Conservation (phyloP, 2,113 vertebrate genomes). For the Austrofundulus limnaeus region DNA sequence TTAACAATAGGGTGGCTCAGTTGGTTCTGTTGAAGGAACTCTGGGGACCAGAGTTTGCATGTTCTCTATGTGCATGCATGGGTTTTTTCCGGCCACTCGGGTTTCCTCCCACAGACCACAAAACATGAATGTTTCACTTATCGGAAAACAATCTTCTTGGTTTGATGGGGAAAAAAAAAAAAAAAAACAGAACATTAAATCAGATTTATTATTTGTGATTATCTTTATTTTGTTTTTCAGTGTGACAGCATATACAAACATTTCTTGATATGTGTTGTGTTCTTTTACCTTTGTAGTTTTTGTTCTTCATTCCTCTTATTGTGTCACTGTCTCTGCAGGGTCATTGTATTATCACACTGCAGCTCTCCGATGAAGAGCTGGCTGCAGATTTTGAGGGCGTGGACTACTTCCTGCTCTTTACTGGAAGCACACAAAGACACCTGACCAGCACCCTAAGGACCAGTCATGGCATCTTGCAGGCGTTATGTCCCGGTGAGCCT, state of each 20-base stretch:
- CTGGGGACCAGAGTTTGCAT: no score
- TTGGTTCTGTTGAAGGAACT: no score
- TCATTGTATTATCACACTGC: conserved; percentile 87
- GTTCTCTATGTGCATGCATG: no score
- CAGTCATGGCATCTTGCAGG: conserved; percentile 86
- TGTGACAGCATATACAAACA: neutral
- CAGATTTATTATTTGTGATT: no score
- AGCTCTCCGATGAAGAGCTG: conserved; percentile 85
- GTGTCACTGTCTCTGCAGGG: conserved; percentile 78
- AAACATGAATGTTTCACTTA: no score
- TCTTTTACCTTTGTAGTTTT: neutral
- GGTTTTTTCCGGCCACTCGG: no score
- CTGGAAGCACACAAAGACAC: conserved; percentile 89
- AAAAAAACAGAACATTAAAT: no score
- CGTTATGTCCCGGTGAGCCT: conserved; percentile 88
- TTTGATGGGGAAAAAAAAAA: no score
- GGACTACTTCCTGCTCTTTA: conserved; percentile 91
- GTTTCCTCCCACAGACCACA: no score
- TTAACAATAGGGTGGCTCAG: no score
- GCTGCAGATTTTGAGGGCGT: conserved; percentile 82
- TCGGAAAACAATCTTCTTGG: no score
- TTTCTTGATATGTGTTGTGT: neutral
- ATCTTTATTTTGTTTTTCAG: neutral
- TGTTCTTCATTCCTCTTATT: neutral
- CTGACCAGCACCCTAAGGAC: conserved; percentile 87